Base-by-base conservation (phyloP, 2,113 vertebrate genomes). In the Gymnarchus niloticus region DNA sequence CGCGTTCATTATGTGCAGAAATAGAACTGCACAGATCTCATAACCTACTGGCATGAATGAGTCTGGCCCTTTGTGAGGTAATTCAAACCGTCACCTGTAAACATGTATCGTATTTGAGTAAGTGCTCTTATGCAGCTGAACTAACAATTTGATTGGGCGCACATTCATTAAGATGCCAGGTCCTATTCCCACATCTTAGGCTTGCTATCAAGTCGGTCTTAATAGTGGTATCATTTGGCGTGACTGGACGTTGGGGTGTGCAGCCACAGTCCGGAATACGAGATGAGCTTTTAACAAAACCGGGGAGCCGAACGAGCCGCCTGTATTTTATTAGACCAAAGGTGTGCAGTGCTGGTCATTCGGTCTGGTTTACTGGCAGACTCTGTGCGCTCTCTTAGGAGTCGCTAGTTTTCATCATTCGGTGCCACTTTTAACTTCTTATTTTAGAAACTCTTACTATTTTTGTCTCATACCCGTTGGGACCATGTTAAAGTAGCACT, bases 401-500 rank as follows among this genome's bases (percentile, higher is more conserved):
- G 88, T 88, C 85, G 87, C 90, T 89, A 76, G 90, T 91, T 90
- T 91, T 81, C 88, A 90, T 84, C 89, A 92, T 87, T 87, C 91
- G 89, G 89, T 91, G 90, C 87, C 93, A 91, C 90, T 84, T 88
- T 84, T 90, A 89, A 90, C 83, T 90, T 93, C 80, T 92, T 87
- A 84, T 85, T 57, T 87, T 84, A 46, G 78, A 84, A 84, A 87
- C 57, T 51, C 89, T 86, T 92, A 89, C 89, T 92, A 90, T 77
- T 92, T 84, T 91, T 93, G 91, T 93, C 87, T 93, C 89, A 90
- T 90, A 91, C 87, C 91, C 88, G 87, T 90, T 89, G 92, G 91
- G 92, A 90, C 92, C 92, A 94, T 94, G 92, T 93, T 93, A 91
- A 89, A 93, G 90, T 93, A 94, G 93, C 94, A 94, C 93, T 94